phyloP scores from a whole-genome alignment of 1,140 invertebrate species.

The Procambarus virginalis region DNA sequence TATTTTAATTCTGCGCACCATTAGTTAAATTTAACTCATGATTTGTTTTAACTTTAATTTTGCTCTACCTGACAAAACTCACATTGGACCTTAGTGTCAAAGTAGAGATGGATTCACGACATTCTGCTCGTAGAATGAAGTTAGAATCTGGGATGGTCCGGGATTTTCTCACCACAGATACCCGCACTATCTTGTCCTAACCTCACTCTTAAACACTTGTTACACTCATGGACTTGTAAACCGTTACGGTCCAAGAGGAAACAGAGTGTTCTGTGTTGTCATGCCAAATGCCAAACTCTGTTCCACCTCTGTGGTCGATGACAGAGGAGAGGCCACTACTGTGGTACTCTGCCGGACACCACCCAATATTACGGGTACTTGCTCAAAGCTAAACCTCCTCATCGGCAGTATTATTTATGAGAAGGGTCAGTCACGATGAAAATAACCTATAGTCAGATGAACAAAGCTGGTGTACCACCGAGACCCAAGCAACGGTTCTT shows the following conservation, averaged over 20 bases:
- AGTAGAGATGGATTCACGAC: neutral
- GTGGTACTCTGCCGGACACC: neutral
- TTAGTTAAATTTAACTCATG: no score
- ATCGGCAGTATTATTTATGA: conserved; percentile 20
- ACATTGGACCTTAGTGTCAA: no score
- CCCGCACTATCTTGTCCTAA: neutral
- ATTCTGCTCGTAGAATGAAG: neutral
- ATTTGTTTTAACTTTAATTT: no score
- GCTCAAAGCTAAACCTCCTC: conserved; percentile 29
- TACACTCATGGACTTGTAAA: neutral
- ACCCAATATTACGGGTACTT: conserved; percentile 38
- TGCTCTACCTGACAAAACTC: no score
- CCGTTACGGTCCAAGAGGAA: neutral
- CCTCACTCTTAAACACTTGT: neutral
- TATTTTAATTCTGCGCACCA: no score
- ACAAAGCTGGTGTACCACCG: no score
- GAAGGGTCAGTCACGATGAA: neutral
- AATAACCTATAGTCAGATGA: neutral
- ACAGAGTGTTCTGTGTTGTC: neutral
- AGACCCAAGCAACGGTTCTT: no score
- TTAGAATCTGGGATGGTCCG: neutral
- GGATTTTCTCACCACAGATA: neutral
- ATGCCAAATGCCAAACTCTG: conserved; percentile 6
- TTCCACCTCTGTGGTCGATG: neutral
- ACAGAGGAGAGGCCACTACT: neutral